phyloP scores from a whole-genome alignment of 2,888 invertebrate species.

The Leuctra nigra region DNA sequence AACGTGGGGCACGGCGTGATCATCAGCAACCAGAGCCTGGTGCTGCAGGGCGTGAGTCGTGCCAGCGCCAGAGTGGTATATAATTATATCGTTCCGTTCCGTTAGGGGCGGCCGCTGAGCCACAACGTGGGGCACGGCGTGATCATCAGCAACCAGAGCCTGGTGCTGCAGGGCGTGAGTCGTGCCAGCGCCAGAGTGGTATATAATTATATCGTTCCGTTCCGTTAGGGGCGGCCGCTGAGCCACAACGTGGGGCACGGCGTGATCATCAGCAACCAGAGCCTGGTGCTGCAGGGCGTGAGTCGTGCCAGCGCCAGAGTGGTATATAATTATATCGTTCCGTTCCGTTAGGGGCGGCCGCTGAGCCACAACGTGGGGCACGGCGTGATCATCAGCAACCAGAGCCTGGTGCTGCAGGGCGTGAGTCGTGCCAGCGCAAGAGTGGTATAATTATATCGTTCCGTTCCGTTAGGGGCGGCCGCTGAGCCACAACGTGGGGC shows the following conservation, averaged over 20 bases:
- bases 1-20: slow-evolving; percentile 81
- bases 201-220: no score
- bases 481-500: slow-evolving; percentile 73
- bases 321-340: no score
- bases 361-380: slow-evolving; percentile 76
- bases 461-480: slow-evolving; percentile 69
- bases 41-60: slow-evolving; percentile 79
- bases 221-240: slow-evolving; percentile 67
- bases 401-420: slow-evolving; percentile 80
- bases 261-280: slow-evolving; percentile 85
- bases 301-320: slow-evolving; percentile 78
- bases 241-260: slow-evolving; percentile 78
- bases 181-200: slow-evolving; percentile 79
- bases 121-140: slow-evolving; percentile 81
- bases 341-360: slow-evolving; percentile 66
- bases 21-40: slow-evolving; percentile 84
- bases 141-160: slow-evolving; percentile 84
- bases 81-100: no score
- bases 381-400: slow-evolving; percentile 85
- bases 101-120: slow-evolving; percentile 66
- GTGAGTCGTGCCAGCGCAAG: slow-evolving; percentile 78
- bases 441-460: no score
- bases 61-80: slow-evolving; percentile 81
- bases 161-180: slow-evolving; percentile 82
- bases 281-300: slow-evolving; percentile 80